Evolutionary conservation across 2,888 invertebrate genomes (phyloP), one percentile per base, ranked within the genome.

Genomic region (Orthonychiurus folsomi): DNA sequence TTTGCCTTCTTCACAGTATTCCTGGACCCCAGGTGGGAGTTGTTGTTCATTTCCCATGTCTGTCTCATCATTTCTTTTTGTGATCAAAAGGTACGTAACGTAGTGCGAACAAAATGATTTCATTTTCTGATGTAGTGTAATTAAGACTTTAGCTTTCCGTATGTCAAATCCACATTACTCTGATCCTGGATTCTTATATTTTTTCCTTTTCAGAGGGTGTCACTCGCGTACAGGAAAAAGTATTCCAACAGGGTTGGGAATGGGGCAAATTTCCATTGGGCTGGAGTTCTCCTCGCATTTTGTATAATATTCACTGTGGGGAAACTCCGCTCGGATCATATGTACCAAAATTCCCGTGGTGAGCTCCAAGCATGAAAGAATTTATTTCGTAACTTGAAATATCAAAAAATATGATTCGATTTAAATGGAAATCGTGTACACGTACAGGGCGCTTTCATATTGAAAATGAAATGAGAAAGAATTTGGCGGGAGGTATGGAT

Each of bases 401-500:
- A 24, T n/a, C 55, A 55, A 3, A 50, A n/a, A 25, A 52, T 59
- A 55, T 20, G 26, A 57, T 37, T 37, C 37, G 9, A 20, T 25
- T 26, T 57, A 20, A 20, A 27, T 37, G 37, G 37, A 37, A 37
- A 37, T 37, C 15, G 37, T n/a, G n/a, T n/a, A n/a, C n/a, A n/a
- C n/a, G n/a, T 27, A n/a, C 50, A 65, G 65, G 62, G 25, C 56
- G 28, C n/a, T 65, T 65, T 55, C 63, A 65, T 47, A 59, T 62
- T 28, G 63, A 58, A 2, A 65, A 61, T 50, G 26, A 57, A 15
- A 27, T 47, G 25, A 52, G 54, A 9, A 27, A 18, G 15, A 28
- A 60, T 18, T 48, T 61, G 24, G 24, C 62, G 18, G 56, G 63
- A 26, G 63, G 52, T 18, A 18, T 63, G 23, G 50, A 56, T 24